These are phyloP conservation scores for Cyanoramphus novaezelandiae DNA, from an alignment of 2,113 vertebrate genomes.

Conservation along the genomic window DNA sequence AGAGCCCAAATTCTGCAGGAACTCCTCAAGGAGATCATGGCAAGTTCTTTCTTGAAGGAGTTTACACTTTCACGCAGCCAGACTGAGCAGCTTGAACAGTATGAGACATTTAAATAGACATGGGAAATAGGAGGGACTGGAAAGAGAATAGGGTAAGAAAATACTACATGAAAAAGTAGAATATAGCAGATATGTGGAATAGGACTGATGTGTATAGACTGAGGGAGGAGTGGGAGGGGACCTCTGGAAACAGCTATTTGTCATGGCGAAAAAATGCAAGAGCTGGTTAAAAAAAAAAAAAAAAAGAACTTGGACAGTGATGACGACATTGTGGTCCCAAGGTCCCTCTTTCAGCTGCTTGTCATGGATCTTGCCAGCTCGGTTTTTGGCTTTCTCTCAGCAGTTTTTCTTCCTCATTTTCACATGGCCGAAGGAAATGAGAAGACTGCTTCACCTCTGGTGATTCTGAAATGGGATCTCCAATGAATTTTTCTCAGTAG, in stretches of 20 bases:
- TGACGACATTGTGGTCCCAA: constrained; percentile 6
- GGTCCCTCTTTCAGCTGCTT: constrained; percentile 24
- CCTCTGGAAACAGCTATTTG: neutral
- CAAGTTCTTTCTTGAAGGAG: neutral
- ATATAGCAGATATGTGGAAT: neutral
- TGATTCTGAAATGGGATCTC: neutral
- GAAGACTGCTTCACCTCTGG: neutral
- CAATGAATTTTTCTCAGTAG: neutral
- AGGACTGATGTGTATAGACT: neutral
- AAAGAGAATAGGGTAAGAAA: neutral
- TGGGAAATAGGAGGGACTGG: neutral
- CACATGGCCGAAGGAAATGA: neutral
- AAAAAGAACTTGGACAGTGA: neutral
- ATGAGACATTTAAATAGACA: neutral
- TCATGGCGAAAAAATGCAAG: constrained; percentile 26
- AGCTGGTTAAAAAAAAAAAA: neutral
- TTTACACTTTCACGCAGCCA: neutral
- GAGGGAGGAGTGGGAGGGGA: constrained; percentile 15
- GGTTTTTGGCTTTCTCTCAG: constrained; percentile 2
- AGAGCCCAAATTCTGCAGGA: neutral
- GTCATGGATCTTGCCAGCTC: constrained; percentile 6
- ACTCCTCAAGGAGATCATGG: neutral
- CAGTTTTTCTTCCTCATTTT: neutral
- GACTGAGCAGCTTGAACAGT: neutral
- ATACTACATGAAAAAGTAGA: neutral